Conservation (phyloP, 2,888 invertebrate genomes). For the Sericinus montela region DNA sequence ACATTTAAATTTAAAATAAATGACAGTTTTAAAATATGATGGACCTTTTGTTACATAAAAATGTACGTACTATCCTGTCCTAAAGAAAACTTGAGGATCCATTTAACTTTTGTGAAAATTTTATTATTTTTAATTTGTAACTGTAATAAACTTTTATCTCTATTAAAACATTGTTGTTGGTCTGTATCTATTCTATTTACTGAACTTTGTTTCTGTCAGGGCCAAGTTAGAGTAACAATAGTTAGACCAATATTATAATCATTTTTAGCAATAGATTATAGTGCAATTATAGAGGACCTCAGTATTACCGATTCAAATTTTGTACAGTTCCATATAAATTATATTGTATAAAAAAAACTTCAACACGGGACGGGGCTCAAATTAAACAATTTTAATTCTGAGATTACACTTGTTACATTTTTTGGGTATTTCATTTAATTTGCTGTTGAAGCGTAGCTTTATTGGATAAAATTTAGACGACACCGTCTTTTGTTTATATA, state of each 20-base stretch:
- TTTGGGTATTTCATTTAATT: conserved; percentile 9
- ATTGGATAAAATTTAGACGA: conserved; percentile 15
- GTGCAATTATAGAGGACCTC: not conserved
- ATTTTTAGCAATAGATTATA: not conserved
- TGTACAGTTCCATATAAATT: not conserved
- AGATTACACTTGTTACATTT: conserved; percentile 19
- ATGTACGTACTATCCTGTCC: too few relatives aligned
- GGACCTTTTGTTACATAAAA: too few relatives aligned
- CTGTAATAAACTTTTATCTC: too few relatives aligned
- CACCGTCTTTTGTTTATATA: conserved; percentile 34
- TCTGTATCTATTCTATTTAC: not conserved
- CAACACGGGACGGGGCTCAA: not conserved
- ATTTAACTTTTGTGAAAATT: too few relatives aligned
- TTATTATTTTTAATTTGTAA: too few relatives aligned
- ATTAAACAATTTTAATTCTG: not conserved
- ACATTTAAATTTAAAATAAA: too few relatives aligned
- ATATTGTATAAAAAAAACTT: not conserved
- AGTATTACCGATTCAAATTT: not conserved
- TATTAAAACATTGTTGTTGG: not conserved
- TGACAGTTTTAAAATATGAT: too few relatives aligned
- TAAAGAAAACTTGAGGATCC: too few relatives aligned
- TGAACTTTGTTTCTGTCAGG: not conserved
- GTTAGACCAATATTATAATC: not conserved
- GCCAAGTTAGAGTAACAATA: not conserved
- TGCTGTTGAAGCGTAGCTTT: conserved; percentile 1